A percentile compares a stretch with the other conserved stretches of the same genome.
These are phyloP conservation scores for Cyprinella venusta DNA, from an alignment of 2,797 vertebrate genomes.

Conservation along the genomic window DNA sequence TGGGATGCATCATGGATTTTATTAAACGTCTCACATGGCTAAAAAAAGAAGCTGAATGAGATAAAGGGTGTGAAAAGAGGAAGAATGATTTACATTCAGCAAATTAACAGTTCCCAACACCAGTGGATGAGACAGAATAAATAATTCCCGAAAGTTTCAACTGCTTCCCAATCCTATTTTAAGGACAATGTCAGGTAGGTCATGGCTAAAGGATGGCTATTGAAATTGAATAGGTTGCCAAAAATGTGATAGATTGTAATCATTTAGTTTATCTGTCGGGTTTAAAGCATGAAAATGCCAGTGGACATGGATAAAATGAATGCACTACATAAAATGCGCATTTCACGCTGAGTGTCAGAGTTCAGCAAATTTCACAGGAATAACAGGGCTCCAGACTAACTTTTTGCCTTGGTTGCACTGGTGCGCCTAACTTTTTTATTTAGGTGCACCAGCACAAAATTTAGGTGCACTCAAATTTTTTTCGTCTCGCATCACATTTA, in stretches of 20 bases:
- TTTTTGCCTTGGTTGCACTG: too few relatives aligned
- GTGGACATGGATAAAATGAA: constrained; percentile 7
- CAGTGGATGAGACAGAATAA: not conserved
- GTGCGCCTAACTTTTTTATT: too few relatives aligned
- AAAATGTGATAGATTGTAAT: not conserved
- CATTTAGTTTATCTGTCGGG: not conserved
- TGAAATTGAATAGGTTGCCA: not conserved
- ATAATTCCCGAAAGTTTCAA: not conserved
- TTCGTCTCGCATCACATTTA: too few relatives aligned
- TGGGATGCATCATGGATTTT: constrained; percentile 1
- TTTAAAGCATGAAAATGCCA: not conserved
- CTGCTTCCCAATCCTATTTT: not conserved
- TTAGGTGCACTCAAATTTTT: too few relatives aligned
- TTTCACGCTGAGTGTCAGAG: constrained; percentile 51
- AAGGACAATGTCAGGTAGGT: constrained; percentile 4
- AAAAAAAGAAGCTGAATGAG: too few relatives aligned
- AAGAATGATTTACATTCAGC: constrained; percentile 14
- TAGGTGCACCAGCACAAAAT: too few relatives aligned
- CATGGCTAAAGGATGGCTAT: not conserved
- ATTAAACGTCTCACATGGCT: not conserved
- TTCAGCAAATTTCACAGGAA: constrained; percentile 59
- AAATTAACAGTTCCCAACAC: not conserved
- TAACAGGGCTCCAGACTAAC: too few relatives aligned
- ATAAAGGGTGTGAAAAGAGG: not conserved
- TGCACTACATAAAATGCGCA: not conserved